Percentiles rank a stretch among this genome's conserved stretches.
Conservation (phyloP, 1,140 invertebrate species). For the Drosophila grimshawi region DNA sequence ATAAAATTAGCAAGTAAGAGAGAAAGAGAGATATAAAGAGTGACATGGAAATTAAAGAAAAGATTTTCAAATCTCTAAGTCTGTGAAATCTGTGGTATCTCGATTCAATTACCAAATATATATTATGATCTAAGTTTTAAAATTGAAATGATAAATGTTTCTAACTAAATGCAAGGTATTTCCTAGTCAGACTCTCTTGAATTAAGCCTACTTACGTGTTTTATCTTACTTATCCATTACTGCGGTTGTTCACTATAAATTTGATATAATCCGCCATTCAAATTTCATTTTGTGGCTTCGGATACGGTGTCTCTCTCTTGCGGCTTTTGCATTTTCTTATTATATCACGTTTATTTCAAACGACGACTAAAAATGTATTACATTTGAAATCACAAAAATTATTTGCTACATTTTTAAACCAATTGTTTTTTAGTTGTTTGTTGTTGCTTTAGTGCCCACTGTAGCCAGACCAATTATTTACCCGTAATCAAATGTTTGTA, state of each 20-base stretch:
- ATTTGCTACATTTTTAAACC: not conserved
- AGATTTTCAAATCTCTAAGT: too few relatives aligned
- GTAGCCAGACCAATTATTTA: not conserved
- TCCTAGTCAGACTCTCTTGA: not conserved
- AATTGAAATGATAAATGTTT: not conserved
- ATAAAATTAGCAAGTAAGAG: too few relatives aligned
- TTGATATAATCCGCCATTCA: constrained; percentile 68
- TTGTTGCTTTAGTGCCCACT: not conserved
- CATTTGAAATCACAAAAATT: too few relatives aligned
- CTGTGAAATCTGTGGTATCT: too few relatives aligned
- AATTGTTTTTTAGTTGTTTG: not conserved
- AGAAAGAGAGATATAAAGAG: too few relatives aligned
- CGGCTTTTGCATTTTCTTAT: constrained; percentile 65
- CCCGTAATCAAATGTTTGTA: not conserved
- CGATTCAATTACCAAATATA: not conserved
- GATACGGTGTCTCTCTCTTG: constrained; percentile 64
- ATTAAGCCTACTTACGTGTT: not conserved
- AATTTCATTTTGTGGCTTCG: constrained; percentile 62
- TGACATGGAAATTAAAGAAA: too few relatives aligned
- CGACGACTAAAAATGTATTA: not conserved
- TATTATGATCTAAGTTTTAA: not conserved
- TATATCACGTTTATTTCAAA: constrained; percentile 17
- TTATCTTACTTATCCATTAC: constrained; percentile 27
- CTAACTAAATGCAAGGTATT: not conserved
- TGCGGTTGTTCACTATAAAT: constrained; percentile 55